A percentile compares a stretch with the other conserved stretches of the same genome.
These are phyloP conservation scores for Penaeus vannamei DNA, from an alignment of 1,140 invertebrate genomes.

Conservation along the genomic window DNA sequence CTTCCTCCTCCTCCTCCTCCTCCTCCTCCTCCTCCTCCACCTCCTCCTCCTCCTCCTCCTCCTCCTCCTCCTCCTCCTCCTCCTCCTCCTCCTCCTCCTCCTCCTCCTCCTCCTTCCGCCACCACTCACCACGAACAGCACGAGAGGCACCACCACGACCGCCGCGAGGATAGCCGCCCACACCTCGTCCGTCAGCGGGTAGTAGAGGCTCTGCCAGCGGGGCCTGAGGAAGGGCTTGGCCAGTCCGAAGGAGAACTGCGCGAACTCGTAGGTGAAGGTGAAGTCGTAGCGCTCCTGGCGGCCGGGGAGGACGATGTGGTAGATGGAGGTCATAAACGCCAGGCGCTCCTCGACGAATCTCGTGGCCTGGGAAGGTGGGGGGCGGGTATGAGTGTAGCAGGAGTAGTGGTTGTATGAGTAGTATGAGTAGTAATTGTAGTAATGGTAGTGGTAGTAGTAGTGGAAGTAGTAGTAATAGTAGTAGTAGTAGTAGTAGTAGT, in stretches of 20 bases:
- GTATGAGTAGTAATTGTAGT: no score
- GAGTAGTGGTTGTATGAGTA: no score
- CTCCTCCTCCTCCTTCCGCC: neutral
- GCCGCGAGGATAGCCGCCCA: neutral
- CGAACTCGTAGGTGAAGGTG: constrained; percentile 51
- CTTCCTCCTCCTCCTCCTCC: no score
- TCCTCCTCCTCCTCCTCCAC: no score
- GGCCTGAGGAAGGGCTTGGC: constrained; percentile 37
- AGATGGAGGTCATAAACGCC: constrained; percentile 14
- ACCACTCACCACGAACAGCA: neutral
- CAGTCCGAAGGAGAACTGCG: constrained; percentile 41
- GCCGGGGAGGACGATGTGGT: constrained; percentile 31
- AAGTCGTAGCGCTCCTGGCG: constrained; percentile 44
- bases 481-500: no score
- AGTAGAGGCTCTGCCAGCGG: constrained; percentile 43
- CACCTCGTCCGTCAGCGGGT: constrained; percentile 42
- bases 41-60: no score
- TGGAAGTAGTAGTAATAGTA: no score
- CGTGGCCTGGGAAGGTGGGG: neutral
- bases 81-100: no score
- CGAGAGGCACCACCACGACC: neutral
- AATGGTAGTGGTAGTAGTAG: no score
- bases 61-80: no score
- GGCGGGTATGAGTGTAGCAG: no score
- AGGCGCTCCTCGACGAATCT: constrained; percentile 44